phyloP scores from a whole-genome alignment of 2,888 invertebrate genomes.

The Xanthostigma xanthostigma region DNA sequence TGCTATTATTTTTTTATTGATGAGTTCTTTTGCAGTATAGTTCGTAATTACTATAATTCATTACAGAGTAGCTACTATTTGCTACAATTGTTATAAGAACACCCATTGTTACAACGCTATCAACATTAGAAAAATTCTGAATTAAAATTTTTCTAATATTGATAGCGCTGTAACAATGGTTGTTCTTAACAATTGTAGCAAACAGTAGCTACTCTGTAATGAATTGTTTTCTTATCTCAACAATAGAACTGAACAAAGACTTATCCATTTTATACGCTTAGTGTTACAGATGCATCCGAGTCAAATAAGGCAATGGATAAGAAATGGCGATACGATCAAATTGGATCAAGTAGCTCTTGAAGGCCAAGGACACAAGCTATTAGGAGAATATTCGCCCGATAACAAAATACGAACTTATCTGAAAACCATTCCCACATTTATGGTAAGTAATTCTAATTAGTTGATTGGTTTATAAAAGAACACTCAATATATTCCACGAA shows the following conservation, averaged over 20 bases:
- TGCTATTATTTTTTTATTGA: not conserved
- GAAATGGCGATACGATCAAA: slow-evolving; percentile 46
- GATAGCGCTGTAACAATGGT: no score
- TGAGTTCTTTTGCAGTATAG: no score
- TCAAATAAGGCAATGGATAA: slow-evolving; percentile 37
- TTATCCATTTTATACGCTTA: slow-evolving; percentile 18
- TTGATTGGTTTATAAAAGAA: not conserved
- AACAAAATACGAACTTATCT: slow-evolving; percentile 46
- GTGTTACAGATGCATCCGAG: slow-evolving; percentile 35
- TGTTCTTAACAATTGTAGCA: no score
- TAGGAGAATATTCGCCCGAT: slow-evolving; percentile 47
- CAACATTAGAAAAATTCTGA: no score
- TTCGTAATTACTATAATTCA: no score
- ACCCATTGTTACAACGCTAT: no score
- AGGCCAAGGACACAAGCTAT: slow-evolving; percentile 48
- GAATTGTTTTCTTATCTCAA: not conserved
- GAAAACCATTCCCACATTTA: slow-evolving; percentile 48
- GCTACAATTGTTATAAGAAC: no score
- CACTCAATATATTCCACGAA: no score
- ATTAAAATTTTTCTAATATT: no score
- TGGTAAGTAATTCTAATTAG: slow-evolving; percentile 32
- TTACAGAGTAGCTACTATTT: no score
- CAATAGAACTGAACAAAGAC: not conserved
- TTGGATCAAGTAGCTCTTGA: slow-evolving; percentile 50
- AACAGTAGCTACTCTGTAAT: no score